Percentiles rank a stretch among this genome's conserved stretches.
These are phyloP conservation scores for Acrossocheilus fasciatus DNA, from an alignment of 2,797 vertebrate species.

Conservation along the genomic window DNA sequence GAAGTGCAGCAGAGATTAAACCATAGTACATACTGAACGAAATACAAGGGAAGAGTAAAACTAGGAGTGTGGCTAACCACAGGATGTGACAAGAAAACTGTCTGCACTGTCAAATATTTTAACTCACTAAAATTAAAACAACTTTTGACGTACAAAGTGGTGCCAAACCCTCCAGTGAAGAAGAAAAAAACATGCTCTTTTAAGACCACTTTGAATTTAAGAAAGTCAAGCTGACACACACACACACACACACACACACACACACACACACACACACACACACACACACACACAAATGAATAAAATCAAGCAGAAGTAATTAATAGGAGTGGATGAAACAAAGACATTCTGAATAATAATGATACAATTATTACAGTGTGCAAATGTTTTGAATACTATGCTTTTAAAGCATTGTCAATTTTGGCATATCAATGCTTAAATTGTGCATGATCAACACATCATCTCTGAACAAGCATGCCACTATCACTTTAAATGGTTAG, in stretches of 20 bases:
- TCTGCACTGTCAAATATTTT: not conserved
- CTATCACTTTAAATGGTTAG: conserved; percentile 17
- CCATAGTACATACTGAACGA: not conserved
- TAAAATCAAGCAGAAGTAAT: not conserved
- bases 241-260: not conserved
- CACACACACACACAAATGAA: not conserved
- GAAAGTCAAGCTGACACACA: not conserved
- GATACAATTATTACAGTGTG: not conserved
- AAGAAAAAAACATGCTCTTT: no score
- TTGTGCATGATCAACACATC: not conserved
- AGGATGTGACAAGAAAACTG: not conserved
- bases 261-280: not conserved
- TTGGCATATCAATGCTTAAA: not conserved
- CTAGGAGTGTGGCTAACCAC: not conserved
- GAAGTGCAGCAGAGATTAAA: not conserved
- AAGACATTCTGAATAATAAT: not conserved
- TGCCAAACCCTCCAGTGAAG: not conserved
- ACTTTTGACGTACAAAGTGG: not conserved
- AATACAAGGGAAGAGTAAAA: not conserved
- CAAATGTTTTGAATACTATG: not conserved
- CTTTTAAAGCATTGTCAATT: not conserved
- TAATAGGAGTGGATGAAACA: not conserved
- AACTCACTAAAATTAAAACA: not conserved
- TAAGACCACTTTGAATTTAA: not conserved
- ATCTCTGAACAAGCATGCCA: not conserved